A percentile compares a stretch with the other conserved stretches of the same genome.
Evolutionary conservation across 2,113 vertebrate genomes (phyloP).

Genomic region (Pituophis catenifer): DNA sequence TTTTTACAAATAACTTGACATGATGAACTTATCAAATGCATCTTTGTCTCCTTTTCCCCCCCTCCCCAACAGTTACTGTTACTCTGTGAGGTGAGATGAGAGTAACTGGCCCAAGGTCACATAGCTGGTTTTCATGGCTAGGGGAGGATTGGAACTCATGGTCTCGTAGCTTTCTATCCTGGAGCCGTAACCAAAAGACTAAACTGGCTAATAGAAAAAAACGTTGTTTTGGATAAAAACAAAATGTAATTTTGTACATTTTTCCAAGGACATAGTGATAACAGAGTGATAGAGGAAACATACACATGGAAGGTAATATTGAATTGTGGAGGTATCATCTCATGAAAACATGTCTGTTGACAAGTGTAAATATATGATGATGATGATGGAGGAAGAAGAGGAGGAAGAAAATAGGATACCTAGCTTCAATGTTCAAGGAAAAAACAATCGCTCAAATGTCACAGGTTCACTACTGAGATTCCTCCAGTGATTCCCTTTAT

Average conservation of each 20-base stretch:
- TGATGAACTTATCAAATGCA: background rate
- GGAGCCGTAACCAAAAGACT: background rate
- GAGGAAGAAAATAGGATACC: background rate
- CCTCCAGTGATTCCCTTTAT: background rate
- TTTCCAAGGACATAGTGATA: background rate
- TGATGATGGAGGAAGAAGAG: background rate
- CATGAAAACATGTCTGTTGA: background rate
- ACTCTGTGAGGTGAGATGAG: background rate
- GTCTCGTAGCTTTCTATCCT: background rate
- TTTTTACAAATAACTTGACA: background rate
- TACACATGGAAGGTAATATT: background rate
- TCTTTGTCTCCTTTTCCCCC: background rate
- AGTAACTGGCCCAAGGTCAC: background rate
- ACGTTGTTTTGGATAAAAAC: background rate
- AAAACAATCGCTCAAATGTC: background rate
- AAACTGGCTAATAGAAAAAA: background rate
- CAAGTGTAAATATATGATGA: background rate
- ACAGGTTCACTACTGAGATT: background rate
- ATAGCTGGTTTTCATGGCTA: background rate
- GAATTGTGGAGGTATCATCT: background rate
- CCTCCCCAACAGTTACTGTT: background rate
- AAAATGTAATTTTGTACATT: background rate
- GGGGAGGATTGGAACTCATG: background rate
- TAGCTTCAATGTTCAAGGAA: background rate
- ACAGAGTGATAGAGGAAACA: background rate